Conservation (phyloP, 2,797 vertebrate genomes). For the Kryptopterus vitreolus region DNA sequence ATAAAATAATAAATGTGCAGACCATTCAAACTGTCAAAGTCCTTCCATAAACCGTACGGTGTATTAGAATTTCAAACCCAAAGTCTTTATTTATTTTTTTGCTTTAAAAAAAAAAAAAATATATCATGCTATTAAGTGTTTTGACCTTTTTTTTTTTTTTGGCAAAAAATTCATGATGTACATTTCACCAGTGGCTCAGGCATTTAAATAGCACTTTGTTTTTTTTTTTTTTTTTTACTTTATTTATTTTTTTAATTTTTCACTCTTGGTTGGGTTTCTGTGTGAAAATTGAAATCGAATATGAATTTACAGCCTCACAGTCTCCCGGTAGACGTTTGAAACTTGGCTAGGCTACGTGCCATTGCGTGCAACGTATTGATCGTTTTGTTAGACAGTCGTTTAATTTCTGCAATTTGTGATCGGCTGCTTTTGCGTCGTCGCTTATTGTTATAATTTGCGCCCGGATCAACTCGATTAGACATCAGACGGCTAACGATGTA, state of each 20-base stretch:
- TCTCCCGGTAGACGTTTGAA: background rate
- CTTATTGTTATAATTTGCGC: background rate
- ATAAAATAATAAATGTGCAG: background rate
- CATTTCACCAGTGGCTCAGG: background rate
- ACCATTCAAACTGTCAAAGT: background rate
- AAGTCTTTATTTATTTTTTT: background rate
- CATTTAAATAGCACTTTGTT: background rate
- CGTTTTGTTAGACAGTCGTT: background rate
- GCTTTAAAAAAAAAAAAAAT: too few relatives aligned
- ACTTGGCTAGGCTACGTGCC: background rate
- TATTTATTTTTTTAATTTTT: too few relatives aligned
- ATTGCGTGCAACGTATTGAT: background rate
- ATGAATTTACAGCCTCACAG: too few relatives aligned
- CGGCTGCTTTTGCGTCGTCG: background rate
- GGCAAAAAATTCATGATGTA: background rate
- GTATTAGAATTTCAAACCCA: background rate
- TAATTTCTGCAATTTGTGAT: background rate
- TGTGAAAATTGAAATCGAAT: too few relatives aligned
- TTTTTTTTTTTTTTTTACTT: too few relatives aligned
- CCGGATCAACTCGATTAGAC: background rate
- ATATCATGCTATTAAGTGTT: background rate
- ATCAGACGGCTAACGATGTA: background rate
- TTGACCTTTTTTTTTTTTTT: background rate
- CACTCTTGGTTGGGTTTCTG: background rate
- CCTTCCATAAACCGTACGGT: background rate